A percentile compares a stretch with the other conserved stretches of the same genome.
Conservation (phyloP, 1,140 invertebrate genomes). For the Rhyzopertha dominica region DNA sequence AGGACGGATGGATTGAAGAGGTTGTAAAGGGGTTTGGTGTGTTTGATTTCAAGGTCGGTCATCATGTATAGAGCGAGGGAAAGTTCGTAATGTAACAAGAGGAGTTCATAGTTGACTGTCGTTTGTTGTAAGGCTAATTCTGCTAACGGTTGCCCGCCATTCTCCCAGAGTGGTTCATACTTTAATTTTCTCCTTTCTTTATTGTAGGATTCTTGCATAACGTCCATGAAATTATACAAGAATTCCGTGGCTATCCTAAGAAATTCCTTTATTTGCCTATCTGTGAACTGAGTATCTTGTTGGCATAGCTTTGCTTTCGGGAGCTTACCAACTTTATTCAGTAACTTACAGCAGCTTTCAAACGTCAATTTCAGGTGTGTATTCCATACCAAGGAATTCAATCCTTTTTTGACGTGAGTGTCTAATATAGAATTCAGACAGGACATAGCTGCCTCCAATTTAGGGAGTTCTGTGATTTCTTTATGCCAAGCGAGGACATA, state of each 20-base stretch:
- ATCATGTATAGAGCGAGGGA: slow-evolving; percentile 71
- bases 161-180: slow-evolving; percentile 66
- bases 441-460: slow-evolving; percentile 58
- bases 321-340: slow-evolving; percentile 84
- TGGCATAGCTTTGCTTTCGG: slow-evolving; percentile 77
- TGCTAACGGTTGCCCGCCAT: slow-evolving; percentile 60
- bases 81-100: slow-evolving; percentile 75
- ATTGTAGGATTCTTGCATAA: slow-evolving; percentile 46
- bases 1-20: slow-evolving; percentile 71
- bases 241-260: slow-evolving; percentile 64
- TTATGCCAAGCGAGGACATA: slow-evolving; percentile 82
- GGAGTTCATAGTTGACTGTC: slow-evolving; percentile 65
- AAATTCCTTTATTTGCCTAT: slow-evolving; percentile 62
- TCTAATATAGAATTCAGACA: slow-evolving; percentile 59
- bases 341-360: slow-evolving; percentile 66
- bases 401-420: slow-evolving; percentile 61
- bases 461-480: slow-evolving; percentile 60
- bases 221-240: slow-evolving; percentile 70
- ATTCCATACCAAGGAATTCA: slow-evolving; percentile 82
- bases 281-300: slow-evolving; percentile 70
- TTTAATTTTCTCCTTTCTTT: slow-evolving; percentile 50
- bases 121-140: slow-evolving; percentile 73
- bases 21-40: slow-evolving; percentile 63
- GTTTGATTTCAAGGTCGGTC: slow-evolving; percentile 70
- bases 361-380: slow-evolving; percentile 74